Evolutionary conservation across 2,888 invertebrate species (phyloP).

Genomic region (Eumacrocentrus americanus): DNA sequence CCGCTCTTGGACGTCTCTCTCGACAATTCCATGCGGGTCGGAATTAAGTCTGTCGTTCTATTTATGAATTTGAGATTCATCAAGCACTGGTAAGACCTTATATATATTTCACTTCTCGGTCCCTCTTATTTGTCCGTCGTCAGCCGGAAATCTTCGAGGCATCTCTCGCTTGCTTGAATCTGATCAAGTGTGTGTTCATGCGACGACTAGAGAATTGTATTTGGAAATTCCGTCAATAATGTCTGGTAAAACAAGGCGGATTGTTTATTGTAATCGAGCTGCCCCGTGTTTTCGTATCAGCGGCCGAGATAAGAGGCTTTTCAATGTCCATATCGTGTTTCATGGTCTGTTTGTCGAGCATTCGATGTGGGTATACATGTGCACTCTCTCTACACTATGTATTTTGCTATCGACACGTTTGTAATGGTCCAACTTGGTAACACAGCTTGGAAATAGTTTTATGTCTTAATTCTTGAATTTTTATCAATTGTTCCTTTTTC

Average conservation of each 20-base stretch:
- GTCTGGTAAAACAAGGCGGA: constrained; percentile 36
- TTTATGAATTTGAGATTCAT: constrained; percentile 11
- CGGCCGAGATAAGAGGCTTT: constrained; percentile 43
- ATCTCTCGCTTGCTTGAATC: too few relatives aligned
- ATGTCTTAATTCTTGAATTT: not conserved
- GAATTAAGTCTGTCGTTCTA: constrained; percentile 13
- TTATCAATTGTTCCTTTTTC: too few relatives aligned
- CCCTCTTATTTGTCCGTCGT: too few relatives aligned
- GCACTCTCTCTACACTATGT: not conserved
- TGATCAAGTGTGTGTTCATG: too few relatives aligned
- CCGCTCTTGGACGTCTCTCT: constrained; percentile 2
- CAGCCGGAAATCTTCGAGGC: too few relatives aligned
- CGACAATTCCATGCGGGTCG: constrained; percentile 8
- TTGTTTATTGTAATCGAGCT: constrained; percentile 45
- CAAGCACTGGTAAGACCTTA: not conserved
- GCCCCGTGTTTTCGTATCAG: constrained; percentile 44
- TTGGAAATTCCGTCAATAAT: constrained; percentile 37
- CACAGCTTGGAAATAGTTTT: not conserved
- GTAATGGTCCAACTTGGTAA: too few relatives aligned
- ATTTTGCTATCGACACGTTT: not conserved
- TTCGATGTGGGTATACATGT: constrained; percentile 8
- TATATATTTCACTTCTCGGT: too few relatives aligned
- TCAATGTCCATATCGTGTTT: constrained; percentile 31
- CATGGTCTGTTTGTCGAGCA: constrained; percentile 22
- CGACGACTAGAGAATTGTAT: too few relatives aligned